Evolutionary conservation across 2,888 invertebrate genomes (phyloP), one percentile per base, ranked within the genome.

Genomic region (Nematopogon swammerdamellus): DNA sequence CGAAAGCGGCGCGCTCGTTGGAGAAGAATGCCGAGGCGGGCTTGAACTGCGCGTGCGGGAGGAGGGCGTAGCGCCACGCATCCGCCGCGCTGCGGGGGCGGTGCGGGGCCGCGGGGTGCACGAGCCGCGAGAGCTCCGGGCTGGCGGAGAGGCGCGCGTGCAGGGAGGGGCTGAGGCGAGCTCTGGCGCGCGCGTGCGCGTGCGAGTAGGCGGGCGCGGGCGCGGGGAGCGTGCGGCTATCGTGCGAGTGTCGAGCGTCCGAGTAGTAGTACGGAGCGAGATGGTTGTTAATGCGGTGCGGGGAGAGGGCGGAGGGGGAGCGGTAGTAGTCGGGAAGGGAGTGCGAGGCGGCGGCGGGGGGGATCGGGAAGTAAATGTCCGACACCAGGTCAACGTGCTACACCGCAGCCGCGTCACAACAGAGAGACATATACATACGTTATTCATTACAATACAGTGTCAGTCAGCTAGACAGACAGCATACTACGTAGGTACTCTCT

Each of bases 311-410:
- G 58, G 73, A 72, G 61, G 67, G 84, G 80, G 65, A 80, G 25
- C 58, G 49, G 61, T 60, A 48, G 59, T 79, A 57, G 80, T 67
- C 20, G 80, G 81, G 60, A 75, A 72, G 56, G 72, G 70, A 77
- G 58, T 76, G 70, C 59, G 73, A 70, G 60, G 76, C n/a, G 1
- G 73, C 70, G 54, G 76, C 73, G 45, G 74, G 71, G 18, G 77
- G 73, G 56, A 79, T 70, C 18, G 86, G 85, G 61, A 86, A 85
- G 76, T 85, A 88, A 68, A 87, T 82, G 75, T 88, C 87, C 81
- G 88, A 86, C 82, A 86, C 85, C 82, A 87, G 83, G 81, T 87
- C 87, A 81, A 84, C 81, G 74, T 84, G 87, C 87, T 86, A 82
- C 76, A 79, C 72, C 71, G 71, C 72, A 71, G n/a, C 74, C 47